phyloP scores from a whole-genome alignment of 2,113 vertebrate genomes.

The Hemiscyllium ocellatum region DNA sequence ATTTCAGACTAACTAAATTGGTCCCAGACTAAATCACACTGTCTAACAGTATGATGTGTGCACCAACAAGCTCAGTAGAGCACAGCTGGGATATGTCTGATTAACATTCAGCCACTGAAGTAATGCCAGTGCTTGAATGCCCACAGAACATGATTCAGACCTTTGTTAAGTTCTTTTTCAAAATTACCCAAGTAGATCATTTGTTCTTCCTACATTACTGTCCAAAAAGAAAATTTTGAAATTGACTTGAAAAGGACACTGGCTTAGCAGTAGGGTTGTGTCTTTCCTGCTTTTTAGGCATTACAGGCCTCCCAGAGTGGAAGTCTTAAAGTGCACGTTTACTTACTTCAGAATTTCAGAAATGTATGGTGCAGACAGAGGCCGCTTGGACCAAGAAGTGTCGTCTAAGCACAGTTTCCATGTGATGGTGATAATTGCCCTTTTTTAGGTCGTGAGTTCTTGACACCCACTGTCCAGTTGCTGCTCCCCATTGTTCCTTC shows the following conservation, averaged over 20 bases:
- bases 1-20: not conserved
- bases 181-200: not conserved
- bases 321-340: not conserved
- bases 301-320: not conserved
- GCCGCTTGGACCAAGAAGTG: not conserved
- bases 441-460: not conserved
- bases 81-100: not conserved
- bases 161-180: constrained; percentile 67
- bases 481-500: not conserved
- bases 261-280: not conserved
- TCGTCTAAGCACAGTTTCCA: not conserved
- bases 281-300: not conserved
- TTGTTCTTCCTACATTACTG: not conserved
- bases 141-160: constrained; percentile 69
- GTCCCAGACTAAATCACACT: not conserved
- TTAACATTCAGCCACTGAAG: constrained; percentile 4
- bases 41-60: not conserved
- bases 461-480: not conserved
- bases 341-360: not conserved
- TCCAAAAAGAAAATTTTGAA: not conserved
- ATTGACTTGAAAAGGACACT: not conserved
- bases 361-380: not conserved
- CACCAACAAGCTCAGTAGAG: not conserved
- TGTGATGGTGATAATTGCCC: not conserved
- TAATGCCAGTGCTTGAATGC: constrained; percentile 70